Conservation (phyloP, 2,113 vertebrate genomes). For the Rhinolophus sinicus region DNA sequence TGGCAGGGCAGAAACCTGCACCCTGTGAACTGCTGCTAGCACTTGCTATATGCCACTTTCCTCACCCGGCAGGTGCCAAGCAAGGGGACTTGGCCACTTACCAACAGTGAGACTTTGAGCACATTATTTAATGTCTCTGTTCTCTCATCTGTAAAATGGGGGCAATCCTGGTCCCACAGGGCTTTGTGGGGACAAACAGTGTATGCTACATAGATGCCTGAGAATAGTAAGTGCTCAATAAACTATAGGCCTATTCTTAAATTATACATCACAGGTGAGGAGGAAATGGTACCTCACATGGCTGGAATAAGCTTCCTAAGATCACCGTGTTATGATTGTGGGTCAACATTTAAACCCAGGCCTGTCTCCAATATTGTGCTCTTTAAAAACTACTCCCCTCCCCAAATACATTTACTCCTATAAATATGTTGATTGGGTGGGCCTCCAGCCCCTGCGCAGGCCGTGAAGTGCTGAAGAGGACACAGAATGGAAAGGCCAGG, state of each 20-base stretch:
- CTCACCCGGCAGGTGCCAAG: neutral
- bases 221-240: neutral
- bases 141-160: neutral
- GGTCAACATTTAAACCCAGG: neutral
- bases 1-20: neutral
- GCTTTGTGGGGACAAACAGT: neutral
- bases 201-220: fast-evolving
- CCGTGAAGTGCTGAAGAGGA: neutral
- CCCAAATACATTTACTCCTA: neutral
- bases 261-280: neutral
- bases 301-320: neutral
- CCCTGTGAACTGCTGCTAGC: neutral
- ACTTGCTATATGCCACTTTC: fast-evolving
- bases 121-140: neutral
- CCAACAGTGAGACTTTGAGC: neutral
- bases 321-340: neutral
- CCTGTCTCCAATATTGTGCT: neutral
- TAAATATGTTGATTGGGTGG: neutral
- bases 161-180: neutral
- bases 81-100: neutral
- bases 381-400: neutral
- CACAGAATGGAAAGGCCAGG: fast-evolving
- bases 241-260: neutral
- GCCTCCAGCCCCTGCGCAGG: neutral
- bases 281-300: fast-evolving